Evolutionary conservation across 1,140 invertebrate species (phyloP), one percentile per base, ranked within the genome.

Genomic region (Bombus ignitus): DNA sequence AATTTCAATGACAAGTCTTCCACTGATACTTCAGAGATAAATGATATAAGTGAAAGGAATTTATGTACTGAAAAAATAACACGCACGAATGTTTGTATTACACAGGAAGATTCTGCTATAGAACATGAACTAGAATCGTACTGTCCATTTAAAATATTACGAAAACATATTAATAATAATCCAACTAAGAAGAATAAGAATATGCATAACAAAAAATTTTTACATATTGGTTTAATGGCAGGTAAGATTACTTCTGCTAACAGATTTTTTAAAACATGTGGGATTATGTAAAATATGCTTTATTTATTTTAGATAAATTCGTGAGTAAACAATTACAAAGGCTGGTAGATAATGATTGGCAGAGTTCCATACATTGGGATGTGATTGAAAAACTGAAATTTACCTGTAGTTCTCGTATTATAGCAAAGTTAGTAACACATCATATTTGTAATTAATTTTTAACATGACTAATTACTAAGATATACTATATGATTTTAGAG

Each of bases 271-370:
- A 18, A 13, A 73, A 68, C 12, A 32, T 57, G 37, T 18, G 9
- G 25, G 76, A 59, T n/a, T 35, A 59, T 39, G 32, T 22, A 74
- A 79, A 39, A n/a, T 57, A 42, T 39, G 28, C 65, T 82, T 18
- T 22, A 57, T 87, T 80, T 79, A 71, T 92, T 91, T 87, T 76
- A 94, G 94, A 93, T 47, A 89, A 82, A 62, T 92, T 90, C 62
- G 89, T 91, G 18, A 76, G 82, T 37, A 71, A 72, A 18, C 88
- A 94, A 83, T n/a, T 94, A 28, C 22, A 76, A 18, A 74, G 70
- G 72, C 71, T 94, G 8, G 59, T 91, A 12, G 35, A 90, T 4
- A 84, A 80, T 62, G 74, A 88, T 15, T 95, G 94, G 94, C 71
- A 89, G 22, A 87, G 18, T n/a, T 72, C 86, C 42, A 22, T 89